These are phyloP conservation scores for Salvelinus sp. DNA, from an alignment of 2,113 vertebrate species.

Conservation along the genomic window DNA sequence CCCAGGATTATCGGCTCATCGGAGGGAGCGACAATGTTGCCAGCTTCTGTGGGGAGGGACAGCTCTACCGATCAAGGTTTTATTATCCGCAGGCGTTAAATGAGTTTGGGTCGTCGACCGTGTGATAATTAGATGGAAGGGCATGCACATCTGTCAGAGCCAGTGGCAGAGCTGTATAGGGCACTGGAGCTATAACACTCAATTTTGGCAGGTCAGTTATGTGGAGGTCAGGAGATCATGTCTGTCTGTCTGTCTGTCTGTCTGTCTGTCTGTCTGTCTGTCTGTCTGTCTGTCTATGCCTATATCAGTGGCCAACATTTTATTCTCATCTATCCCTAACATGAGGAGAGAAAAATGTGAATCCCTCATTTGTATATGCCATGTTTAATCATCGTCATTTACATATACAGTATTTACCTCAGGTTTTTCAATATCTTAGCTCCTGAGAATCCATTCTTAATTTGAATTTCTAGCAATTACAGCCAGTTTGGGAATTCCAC, in stretches of 20 bases:
- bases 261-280: no score
- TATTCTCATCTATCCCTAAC: no score
- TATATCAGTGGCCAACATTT: neutral
- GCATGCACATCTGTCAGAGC: slow-evolving; percentile 2
- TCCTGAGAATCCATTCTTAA: no score
- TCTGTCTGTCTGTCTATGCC: no score
- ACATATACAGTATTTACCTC: no score
- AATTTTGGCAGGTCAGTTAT: neutral
- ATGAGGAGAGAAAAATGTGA: no score
- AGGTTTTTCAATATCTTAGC: no score
- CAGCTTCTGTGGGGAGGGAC: slow-evolving; percentile 13
- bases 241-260: neutral
- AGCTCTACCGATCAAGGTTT: slow-evolving; percentile 16
- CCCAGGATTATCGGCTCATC: slow-evolving; percentile 30
- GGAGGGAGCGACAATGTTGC: slow-evolving; percentile 28
- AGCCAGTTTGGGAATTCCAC: neutral
- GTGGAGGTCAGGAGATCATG: neutral
- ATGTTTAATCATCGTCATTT: neutral
- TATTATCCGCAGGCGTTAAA: slow-evolving; percentile 32
- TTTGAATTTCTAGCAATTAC: neutral
- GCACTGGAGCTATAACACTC: neutral
- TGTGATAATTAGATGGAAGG: slow-evolving; percentile 24
- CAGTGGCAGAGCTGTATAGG: neutral
- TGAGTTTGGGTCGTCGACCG: slow-evolving; percentile 22
- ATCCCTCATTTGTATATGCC: no score